Conservation (phyloP, 2,113 vertebrate species). For the Naja naja region DNA sequence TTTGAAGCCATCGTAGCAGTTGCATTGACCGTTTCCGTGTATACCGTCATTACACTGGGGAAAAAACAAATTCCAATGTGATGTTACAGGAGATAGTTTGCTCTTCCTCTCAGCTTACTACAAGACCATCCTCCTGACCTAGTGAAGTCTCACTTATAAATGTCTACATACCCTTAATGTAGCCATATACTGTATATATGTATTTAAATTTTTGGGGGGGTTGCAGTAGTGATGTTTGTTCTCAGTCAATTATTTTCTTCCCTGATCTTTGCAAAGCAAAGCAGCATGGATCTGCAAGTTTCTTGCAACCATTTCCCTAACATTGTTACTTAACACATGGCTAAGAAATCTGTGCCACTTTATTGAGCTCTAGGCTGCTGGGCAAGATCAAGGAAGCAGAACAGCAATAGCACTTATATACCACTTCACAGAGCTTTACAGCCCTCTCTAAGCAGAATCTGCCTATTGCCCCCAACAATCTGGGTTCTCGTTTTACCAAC, state of each 20-base stretch:
- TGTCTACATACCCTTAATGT: not conserved
- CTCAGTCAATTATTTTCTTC: not conserved
- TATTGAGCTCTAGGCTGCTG: not conserved
- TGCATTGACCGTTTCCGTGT: constrained; percentile 83
- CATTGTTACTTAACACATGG: not conserved
- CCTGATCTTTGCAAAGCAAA: not conserved
- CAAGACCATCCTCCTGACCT: not conserved
- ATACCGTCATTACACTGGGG: constrained; percentile 88
- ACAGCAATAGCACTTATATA: not conserved
- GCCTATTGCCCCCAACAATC: not conserved
- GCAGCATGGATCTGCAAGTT: not conserved
- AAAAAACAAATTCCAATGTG: not conserved
- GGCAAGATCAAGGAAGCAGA: not conserved
- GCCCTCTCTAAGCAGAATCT: not conserved
- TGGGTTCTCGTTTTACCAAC: not conserved
- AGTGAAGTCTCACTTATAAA: not conserved
- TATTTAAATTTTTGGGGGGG: not conserved
- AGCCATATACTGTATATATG: not conserved
- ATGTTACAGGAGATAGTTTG: not conserved
- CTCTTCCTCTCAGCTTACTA: not conserved
- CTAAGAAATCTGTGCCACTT: not conserved
- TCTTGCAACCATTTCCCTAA: not conserved
- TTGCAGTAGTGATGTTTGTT: not conserved
- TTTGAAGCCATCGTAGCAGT: constrained; percentile 79
- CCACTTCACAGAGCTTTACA: not conserved